A percentile compares a stretch with the other conserved stretches of the same genome.
Evolutionary conservation across 2,888 invertebrate genomes (phyloP).

Genomic region (Didymodactylos carnosus): DNA sequence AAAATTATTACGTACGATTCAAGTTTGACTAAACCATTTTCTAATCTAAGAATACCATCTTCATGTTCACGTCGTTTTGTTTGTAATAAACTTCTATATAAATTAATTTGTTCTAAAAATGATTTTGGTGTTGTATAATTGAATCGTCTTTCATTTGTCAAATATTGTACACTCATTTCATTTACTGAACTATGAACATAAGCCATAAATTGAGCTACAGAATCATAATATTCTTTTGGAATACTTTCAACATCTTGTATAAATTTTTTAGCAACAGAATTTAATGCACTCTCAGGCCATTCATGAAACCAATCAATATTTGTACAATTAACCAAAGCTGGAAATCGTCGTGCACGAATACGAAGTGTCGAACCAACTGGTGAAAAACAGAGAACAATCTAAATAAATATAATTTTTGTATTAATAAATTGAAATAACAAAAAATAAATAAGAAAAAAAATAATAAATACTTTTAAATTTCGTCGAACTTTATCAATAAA

Average conservation of each 20-base stretch:
- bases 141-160: conserved; percentile 65
- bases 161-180: conserved; percentile 60
- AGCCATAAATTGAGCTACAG: conserved; percentile 78
- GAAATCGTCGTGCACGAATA: conserved; percentile 77
- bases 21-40: conserved; percentile 77
- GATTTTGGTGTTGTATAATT: conserved; percentile 95
- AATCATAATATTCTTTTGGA: conserved; percentile 51
- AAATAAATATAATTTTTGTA: conserved; percentile 23
- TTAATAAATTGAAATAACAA: too few relatives aligned
- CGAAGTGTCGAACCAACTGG: conserved; percentile 80
- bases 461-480: conserved; percentile 35
- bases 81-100: conserved; percentile 65
- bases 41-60: conserved; percentile 61
- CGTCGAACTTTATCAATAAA: conserved; percentile 80
- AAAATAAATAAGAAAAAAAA: too few relatives aligned
- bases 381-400: conserved; percentile 76
- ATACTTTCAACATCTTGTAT: conserved; percentile 37
- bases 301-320: conserved; percentile 95
- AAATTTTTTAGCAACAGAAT: conserved; percentile 74
- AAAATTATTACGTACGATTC: conserved; percentile 41
- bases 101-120: conserved; percentile 76
- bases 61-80: conserved; percentile 63
- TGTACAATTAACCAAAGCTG: conserved; percentile 79
- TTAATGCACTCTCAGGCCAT: conserved; percentile 82
- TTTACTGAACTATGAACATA: conserved; percentile 82